Conservation (phyloP, 2,888 invertebrate genomes). For the Microdon myrmicae region DNA sequence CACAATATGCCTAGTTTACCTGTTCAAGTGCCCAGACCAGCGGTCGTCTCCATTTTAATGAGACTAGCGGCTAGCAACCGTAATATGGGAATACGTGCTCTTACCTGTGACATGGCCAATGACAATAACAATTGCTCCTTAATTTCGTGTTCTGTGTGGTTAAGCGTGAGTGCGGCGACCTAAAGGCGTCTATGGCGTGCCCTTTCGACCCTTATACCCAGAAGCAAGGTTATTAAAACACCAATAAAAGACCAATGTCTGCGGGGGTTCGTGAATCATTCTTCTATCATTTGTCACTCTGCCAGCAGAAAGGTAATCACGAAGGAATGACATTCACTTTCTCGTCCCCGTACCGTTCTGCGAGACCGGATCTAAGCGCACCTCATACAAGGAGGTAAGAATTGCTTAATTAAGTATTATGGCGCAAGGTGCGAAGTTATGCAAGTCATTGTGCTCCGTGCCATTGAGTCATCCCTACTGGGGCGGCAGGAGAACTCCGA, state of each 20-base stretch:
- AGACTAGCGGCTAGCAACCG: slow-evolving; percentile 28
- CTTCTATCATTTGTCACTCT: slow-evolving; percentile 47
- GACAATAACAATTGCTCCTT: slow-evolving; percentile 42
- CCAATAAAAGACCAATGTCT: slow-evolving; percentile 17
- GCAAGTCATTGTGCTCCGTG: slow-evolving; percentile 28
- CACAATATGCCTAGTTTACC: slow-evolving; percentile 34
- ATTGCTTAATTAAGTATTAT: slow-evolving; percentile 47
- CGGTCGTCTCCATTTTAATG: slow-evolving; percentile 42
- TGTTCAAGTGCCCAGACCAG: slow-evolving; percentile 29
- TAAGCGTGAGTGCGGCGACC: slow-evolving; percentile 33
- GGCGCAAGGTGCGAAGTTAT: slow-evolving; percentile 42
- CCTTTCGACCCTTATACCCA: slow-evolving; percentile 21
- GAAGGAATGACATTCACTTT: slow-evolving; percentile 42
- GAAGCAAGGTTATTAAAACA: slow-evolving; percentile 40
- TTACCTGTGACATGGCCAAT: slow-evolving; percentile 21
- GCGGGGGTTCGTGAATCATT: slow-evolving; percentile 43
- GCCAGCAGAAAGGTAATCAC: slow-evolving; percentile 33
- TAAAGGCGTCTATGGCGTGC: slow-evolving; percentile 16
- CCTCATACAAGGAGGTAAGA: slow-evolving; percentile 39
- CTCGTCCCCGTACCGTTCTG: slow-evolving; percentile 12
- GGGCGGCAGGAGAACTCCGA: neutral
- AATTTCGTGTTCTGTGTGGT: slow-evolving; percentile 37
- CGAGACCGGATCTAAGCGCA: slow-evolving; percentile 3
- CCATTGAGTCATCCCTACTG: no score
- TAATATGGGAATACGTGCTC: slow-evolving; percentile 45